Base-by-base conservation (phyloP, 2,797 vertebrate genomes). In the Pseudochaenichthys georgianus region DNA sequence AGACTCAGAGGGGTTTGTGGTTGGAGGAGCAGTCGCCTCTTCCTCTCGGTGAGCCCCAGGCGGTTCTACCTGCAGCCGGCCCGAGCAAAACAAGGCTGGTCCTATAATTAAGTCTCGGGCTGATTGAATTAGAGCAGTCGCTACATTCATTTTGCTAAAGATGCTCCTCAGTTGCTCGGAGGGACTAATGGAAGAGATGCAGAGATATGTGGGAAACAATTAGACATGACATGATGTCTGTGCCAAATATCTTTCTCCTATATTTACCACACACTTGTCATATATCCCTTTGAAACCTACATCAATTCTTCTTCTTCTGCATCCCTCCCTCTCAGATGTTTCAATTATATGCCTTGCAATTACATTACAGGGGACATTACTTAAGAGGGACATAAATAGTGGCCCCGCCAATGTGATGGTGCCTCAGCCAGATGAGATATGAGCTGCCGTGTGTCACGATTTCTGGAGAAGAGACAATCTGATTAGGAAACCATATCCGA, bases 321-420 rank as follows among this genome's bases (percentile, higher is more conserved):
- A 31, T 48, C 55, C 31, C 50, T 57, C 55, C 4, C 61, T 55
- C 57, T 57, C 70, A 84, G 42, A 74, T 88, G 84, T 92, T 92
- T 93, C 87, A 93, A 89, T 91, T 89, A 88, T 75, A 83, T 82
- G 52, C 75, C 71, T 80, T 77, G 72, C 73, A 93, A 95, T 94
- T 89, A 87, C 91, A 94, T 95, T 93, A 94, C 67, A 67, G 83
- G 66, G 82, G 82, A 88, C 91, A 91, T 93, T 88, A 92, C 86
- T 92, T 92, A 91, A 90, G 88, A 70, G 84, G 87, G 89, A 90
- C 91, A 92, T 92, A 92, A 95, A 95, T 92, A 93, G 88, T 78
- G 82, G 51, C 64, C 64, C 34, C 13, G 68, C 70, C 58, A 59
- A 70, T 77, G 64, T 77, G 85, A 84, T 79, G 66, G 77, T 51